A percentile compares a stretch with the other conserved stretches of the same genome.
Conservation (phyloP, 2,113 vertebrate genomes). For the Pluvialis apricaria region DNA sequence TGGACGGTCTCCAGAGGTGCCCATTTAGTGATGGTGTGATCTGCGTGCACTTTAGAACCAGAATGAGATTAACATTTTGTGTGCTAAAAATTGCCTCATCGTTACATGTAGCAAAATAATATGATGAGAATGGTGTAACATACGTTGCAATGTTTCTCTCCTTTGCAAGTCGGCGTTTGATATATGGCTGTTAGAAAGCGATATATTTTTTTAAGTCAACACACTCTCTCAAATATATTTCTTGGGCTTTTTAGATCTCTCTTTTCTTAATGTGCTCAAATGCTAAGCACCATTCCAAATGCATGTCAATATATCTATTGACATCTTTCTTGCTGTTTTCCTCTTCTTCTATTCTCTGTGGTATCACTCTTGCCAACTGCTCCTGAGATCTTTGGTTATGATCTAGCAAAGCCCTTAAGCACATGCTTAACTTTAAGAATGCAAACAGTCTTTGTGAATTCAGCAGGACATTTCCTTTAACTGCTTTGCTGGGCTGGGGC, state of each 20-base stretch:
- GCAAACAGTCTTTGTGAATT: conserved; percentile 62
- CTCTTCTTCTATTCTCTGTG: conserved; percentile 51
- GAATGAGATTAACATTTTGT: neutral
- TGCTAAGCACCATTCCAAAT: conserved; percentile 55
- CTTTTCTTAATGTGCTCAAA: conserved; percentile 15
- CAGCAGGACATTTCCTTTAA: conserved; percentile 59
- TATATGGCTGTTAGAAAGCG: neutral
- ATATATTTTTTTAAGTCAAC: neutral
- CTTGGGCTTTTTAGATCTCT: conserved; percentile 30
- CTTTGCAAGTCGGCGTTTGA: neutral
- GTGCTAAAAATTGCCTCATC: neutral
- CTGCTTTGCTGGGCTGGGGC: conserved; percentile 39
- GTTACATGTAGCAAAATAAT: neutral
- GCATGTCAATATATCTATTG: conserved; percentile 55
- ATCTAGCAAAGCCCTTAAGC: conserved; percentile 67
- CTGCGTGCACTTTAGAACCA: neutral
- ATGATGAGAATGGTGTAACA: neutral
- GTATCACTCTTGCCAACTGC: conserved; percentile 55
- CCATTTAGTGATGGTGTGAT: neutral
- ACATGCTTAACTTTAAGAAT: conserved; percentile 59
- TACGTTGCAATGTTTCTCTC: neutral
- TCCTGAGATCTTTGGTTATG: conserved; percentile 59
- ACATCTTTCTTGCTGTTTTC: conserved; percentile 61
- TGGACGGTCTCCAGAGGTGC: neutral
- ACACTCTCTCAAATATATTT: neutral